Evolutionary conservation across 92 coral and sea anemone species (phyloP), one percentile per base, ranked within the genome.

Genomic region (Diadumene lineata): DNA sequence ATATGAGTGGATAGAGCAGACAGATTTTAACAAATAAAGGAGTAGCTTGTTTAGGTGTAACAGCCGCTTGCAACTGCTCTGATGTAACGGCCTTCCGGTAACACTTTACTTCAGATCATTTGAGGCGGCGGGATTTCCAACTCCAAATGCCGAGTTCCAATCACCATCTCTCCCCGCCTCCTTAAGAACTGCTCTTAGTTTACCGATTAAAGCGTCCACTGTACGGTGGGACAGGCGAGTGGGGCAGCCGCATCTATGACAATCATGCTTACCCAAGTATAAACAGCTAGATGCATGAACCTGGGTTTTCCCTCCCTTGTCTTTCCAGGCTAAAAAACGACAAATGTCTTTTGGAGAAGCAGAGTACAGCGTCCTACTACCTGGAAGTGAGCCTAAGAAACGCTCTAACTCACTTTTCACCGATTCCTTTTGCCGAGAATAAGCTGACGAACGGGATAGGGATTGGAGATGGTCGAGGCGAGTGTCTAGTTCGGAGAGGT

Each of bases 111-210:
- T 58, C n/a, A n/a, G n/a, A n/a, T n/a, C 22, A 2, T 23, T 17
- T 31, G 79, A 77, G 26, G 92, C 19, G 28, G 82, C 92, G 7
- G 85, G 82, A 34, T 87, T 87, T 7, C 88, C 85, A 15, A 87
- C 61, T 1, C 38, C 69, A 27, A 87, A 66, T 27, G 82, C 22
- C n/a, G 79, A 0, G 56, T 78, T 72, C 87, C 88, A 82, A 22
- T 87, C 87, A 4, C 87, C 79, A 23, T 82, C 80, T 16, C 92
- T 29, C 4, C 87, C 92, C 25, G 69, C 30, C 0, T 78, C 82
- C 25, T 82, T 28, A 24, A 82, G 60, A 16, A 87, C 68, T 24
- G 87, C 62, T 2, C 87, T 84, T 2, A 87, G 53, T 55, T 82
- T 78, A 2, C 79, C 92, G 55, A 82, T 82, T 33, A 82, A 82